Conservation (phyloP, 2,113 vertebrate species). For the Vulpes lagopus region DNA sequence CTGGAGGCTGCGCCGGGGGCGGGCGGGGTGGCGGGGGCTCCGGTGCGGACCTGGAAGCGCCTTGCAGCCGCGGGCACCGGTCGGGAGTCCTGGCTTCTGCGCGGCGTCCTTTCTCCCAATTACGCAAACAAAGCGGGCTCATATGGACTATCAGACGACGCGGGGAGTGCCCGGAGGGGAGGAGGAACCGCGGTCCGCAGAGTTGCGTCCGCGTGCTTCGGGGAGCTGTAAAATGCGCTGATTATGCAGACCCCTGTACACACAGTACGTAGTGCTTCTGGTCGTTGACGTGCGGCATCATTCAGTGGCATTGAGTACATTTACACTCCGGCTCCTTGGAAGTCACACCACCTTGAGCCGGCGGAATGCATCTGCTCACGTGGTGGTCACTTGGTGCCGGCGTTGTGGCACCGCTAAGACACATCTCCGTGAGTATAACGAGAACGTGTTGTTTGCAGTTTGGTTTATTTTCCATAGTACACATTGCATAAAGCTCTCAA, state of each 20-base stretch:
- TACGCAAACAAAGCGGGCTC: not conserved
- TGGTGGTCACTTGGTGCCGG: not conserved
- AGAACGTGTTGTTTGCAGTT: conserved; percentile 89
- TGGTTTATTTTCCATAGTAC: conserved; percentile 92
- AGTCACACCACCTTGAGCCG: not conserved
- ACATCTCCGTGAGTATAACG: not conserved
- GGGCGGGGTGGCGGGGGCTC: no score
- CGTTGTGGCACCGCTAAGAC: not conserved
- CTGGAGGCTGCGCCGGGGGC: not conserved
- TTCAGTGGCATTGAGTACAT: not conserved
- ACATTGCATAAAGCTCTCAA: conserved; percentile 89
- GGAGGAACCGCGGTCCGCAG: not conserved
- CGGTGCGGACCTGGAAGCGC: no score
- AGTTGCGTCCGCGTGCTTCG: not conserved
- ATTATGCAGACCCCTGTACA: no score
- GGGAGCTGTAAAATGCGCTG: not conserved
- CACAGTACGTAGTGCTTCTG: not conserved
- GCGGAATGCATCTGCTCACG: not conserved
- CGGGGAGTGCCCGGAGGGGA: not conserved
- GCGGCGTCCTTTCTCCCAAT: not conserved
- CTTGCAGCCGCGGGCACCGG: not conserved
- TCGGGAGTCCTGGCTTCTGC: not conserved
- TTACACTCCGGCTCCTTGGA: not conserved
- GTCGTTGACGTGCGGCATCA: not conserved
- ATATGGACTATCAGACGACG: not conserved